Percentiles rank a stretch among this genome's conserved stretches.
These are phyloP conservation scores for Hippopotamyrus pictus DNA, from an alignment of 2,797 vertebrate species.

Conservation along the genomic window DNA sequence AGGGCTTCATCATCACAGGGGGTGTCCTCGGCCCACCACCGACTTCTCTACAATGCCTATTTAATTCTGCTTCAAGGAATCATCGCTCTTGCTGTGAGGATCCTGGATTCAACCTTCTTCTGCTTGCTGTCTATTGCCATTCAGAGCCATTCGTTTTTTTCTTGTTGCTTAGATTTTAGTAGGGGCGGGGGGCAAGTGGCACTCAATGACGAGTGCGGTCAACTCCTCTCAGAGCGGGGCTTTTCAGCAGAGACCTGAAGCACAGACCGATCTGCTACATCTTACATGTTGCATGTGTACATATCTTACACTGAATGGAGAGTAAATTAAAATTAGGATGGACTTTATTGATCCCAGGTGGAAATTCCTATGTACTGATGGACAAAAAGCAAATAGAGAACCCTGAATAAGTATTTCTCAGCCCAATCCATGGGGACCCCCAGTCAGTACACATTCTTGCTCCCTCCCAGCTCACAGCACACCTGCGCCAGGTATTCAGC, in stretches of 20 bases:
- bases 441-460: not conserved
- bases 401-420: not conserved
- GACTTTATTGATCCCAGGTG: not conserved
- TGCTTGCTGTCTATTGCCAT: not conserved
- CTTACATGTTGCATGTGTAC: not conserved
- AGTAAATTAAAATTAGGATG: not conserved
- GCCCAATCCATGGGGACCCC: not conserved
- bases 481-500: not conserved
- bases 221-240: not conserved
- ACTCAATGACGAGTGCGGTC: not conserved
- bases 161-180: not conserved
- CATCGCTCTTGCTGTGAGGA: not conserved
- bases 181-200: not conserved
- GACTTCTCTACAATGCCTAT: not conserved
- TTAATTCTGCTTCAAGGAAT: slow-evolving; percentile 1
- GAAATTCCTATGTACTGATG: not conserved
- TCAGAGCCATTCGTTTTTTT: not conserved
- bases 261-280: not conserved
- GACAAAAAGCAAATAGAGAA: not conserved
- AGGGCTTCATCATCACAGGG: not conserved
- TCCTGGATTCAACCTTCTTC: not conserved
- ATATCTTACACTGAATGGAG: not conserved
- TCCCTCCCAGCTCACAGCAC: not conserved
- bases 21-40: not conserved
- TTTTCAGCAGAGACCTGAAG: not conserved